Percentiles rank a stretch among this genome's conserved stretches.
Evolutionary conservation across 2,797 vertebrate species (phyloP).

Genomic region (Oryzias sinensis): DNA sequence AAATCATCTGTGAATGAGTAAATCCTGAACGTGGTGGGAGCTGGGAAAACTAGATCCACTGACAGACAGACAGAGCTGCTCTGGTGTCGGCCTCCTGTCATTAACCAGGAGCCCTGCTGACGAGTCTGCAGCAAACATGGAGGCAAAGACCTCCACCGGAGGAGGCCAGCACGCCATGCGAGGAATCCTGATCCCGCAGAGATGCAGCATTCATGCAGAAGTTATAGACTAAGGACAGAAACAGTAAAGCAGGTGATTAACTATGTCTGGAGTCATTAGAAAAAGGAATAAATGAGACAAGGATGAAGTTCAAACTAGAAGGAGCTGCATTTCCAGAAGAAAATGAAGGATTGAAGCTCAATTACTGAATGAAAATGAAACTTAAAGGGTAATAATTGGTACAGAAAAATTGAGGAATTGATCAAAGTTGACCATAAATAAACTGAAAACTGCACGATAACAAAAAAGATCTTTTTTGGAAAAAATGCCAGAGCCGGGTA

Average conservation of each 20-base stretch:
- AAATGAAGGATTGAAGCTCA: no score
- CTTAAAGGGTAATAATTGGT: no score
- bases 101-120: slow-evolving; percentile 72
- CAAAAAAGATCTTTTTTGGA: no score
- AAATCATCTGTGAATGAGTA: slow-evolving; percentile 74
- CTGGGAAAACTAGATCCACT: slow-evolving; percentile 71
- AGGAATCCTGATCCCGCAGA: slow-evolving; percentile 26
- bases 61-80: slow-evolving; percentile 60
- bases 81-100: slow-evolving; percentile 53
- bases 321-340: no score
- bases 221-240: slow-evolving; percentile 3
- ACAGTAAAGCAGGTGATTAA: not conserved
- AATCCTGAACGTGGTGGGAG: slow-evolving; percentile 55
- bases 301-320: no score
- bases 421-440: no score
- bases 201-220: slow-evolving; percentile 7
- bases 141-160: slow-evolving; percentile 9
- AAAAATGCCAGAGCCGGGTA: no score
- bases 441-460: no score
- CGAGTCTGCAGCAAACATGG: slow-evolving; percentile 56
- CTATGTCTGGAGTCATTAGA: not conserved
- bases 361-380: no score
- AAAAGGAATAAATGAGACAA: no score
- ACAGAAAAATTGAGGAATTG: no score
- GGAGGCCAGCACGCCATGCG: slow-evolving; percentile 24